These are phyloP conservation scores for Mustela erminea DNA, from an alignment of 2,797 vertebrate genomes.

Conservation along the genomic window DNA sequence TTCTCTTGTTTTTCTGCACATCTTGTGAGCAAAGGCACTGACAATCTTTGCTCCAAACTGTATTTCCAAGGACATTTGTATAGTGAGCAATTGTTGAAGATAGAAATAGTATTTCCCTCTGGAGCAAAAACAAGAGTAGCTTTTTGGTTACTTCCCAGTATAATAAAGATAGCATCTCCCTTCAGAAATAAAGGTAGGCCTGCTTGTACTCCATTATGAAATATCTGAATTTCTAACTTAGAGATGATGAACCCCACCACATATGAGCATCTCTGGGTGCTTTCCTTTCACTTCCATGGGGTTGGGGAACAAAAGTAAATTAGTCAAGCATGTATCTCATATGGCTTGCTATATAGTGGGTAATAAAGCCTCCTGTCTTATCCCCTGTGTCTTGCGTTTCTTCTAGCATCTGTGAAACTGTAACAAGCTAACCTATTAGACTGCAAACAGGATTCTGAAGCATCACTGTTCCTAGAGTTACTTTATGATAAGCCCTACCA, in stretches of 20 bases:
- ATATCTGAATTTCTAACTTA: neutral
- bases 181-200: neutral
- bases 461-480: neutral
- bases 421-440: neutral
- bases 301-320: neutral
- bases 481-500: neutral
- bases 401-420: neutral
- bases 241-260: neutral
- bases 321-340: neutral
- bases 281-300: neutral
- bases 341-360: neutral
- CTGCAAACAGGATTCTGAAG: neutral
- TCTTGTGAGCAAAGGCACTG: neutral
- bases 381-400: neutral
- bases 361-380: neutral
- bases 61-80: neutral
- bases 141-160: neutral
- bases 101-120: neutral
- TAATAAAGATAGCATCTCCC: neutral
- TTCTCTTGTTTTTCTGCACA: neutral
- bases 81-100: neutral
- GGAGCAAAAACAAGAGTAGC: neutral
- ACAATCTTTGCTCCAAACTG: neutral
- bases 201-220: neutral
- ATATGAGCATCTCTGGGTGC: neutral